Percentiles rank a stretch among this genome's conserved stretches.
These are phyloP conservation scores for Eumacrocentrus americanus DNA, from an alignment of 2,888 invertebrate genomes.

Conservation along the genomic window DNA sequence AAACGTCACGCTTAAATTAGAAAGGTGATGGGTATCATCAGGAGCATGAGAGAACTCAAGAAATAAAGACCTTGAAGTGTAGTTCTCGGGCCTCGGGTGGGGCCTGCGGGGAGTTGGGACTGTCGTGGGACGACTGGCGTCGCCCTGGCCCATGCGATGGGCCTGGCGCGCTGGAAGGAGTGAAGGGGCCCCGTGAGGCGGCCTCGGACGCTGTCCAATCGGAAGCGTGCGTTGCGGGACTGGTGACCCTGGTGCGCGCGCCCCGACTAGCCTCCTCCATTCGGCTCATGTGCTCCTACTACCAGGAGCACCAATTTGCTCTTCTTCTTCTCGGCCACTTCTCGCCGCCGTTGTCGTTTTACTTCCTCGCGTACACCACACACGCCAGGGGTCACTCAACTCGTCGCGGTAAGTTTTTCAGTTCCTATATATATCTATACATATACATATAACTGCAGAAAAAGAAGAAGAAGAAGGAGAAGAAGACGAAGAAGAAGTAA, in stretches of 20 bases:
- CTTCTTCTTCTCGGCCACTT: slow-evolving; percentile 67
- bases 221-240: slow-evolving; percentile 32
- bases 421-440: background rate
- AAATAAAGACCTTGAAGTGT: slow-evolving; percentile 64
- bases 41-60: slow-evolving; percentile 41
- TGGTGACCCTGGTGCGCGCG: slow-evolving; percentile 38
- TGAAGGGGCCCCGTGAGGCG: slow-evolving; percentile 39
- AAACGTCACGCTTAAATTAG: slow-evolving; percentile 32
- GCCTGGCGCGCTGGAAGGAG: slow-evolving; percentile 40
- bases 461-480: too few relatives aligned
- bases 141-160: slow-evolving; percentile 56
- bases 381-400: slow-evolving; percentile 28
- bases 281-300: slow-evolving; percentile 65
- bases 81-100: slow-evolving; percentile 66
- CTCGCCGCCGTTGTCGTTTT: slow-evolving; percentile 63
- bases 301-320: slow-evolving; percentile 68
- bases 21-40: slow-evolving; percentile 20
- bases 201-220: slow-evolving; percentile 40
- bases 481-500: too few relatives aligned
- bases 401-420: too few relatives aligned
- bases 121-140: slow-evolving; percentile 50
- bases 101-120: slow-evolving; percentile 59
- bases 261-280: slow-evolving; percentile 55
- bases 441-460: background rate
- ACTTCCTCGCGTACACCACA: background rate